Base-by-base conservation (phyloP, 1,140 invertebrate species). In the Lycorma delicatula region DNA sequence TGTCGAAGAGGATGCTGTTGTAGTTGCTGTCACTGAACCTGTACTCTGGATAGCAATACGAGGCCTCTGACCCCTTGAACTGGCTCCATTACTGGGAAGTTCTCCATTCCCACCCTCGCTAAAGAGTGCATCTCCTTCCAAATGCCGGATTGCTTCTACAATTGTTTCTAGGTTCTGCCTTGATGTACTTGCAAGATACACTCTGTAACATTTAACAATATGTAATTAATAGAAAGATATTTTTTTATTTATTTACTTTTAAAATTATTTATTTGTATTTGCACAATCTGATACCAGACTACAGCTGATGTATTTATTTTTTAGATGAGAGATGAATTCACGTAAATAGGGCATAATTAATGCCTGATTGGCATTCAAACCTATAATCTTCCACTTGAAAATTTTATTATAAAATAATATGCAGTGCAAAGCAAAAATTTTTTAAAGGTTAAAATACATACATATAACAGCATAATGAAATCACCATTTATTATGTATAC, bases 91-190 rank as follows among this genome's bases (percentile, higher is more conserved):
- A 38, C 36, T 18, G 36, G 36, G 36, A n/a, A n/a, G 53, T 11
- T 25, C 47, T 0, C 28, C 46, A n/a, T n/a, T n/a, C n/a, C n/a
- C n/a, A 7, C 25, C 58, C 12, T 29, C 49, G 31, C 60, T 57
- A 54, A 68, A 67, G 27, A 67, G 56, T 38, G 63, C 63, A 53
- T 68, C 67, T 13, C 96, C 94, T 72, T 98, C 96, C 55, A 98
- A 75, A 67, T 96, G 94, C 31, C 93, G 81, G 63, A 98, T 98
- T 23, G 96, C 96, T 70, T 98, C 94, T 7, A 97, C 93, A 59
- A 98, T 98, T 1, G 95, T 97, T 70, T 98, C 93, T 58, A 98
- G 76, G 71, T 97, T 98, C 68, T 95, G 89, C 34, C 92, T 81
- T 46, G 91, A 92, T 26, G 88, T 89, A 64, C 83, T 89, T 18